Conservation (phyloP, 2,113 vertebrate species). For the Scalopus aquaticus region DNA sequence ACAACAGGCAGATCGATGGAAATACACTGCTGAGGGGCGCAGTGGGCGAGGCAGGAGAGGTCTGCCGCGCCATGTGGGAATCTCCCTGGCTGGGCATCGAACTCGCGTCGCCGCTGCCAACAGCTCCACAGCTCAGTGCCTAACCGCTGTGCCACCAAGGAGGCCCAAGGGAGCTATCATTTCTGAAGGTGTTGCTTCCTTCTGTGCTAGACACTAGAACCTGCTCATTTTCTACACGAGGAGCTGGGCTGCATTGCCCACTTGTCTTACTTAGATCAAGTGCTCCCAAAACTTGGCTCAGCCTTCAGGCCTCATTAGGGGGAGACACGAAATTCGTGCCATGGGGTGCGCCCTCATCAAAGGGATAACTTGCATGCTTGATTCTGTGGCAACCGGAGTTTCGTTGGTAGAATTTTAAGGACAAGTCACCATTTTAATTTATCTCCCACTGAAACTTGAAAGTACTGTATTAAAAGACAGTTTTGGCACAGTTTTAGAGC, state of each 20-base stretch:
- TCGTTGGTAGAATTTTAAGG: conserved; percentile 63
- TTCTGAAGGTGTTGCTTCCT: background rate
- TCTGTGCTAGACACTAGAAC: background rate
- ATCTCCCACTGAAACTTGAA: conserved; percentile 72
- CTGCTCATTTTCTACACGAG: background rate
- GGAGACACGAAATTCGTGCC: conserved; percentile 43
- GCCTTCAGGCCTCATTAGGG: conserved; percentile 58
- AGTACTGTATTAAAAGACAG: conserved; percentile 49
- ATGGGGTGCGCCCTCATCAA: conserved; percentile 64
- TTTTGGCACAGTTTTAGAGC: conserved; percentile 69
- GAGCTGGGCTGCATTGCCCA: background rate
- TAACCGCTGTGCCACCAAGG: too few relatives aligned
- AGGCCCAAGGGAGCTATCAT: background rate
- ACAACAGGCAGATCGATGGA: too few relatives aligned
- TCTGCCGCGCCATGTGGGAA: too few relatives aligned
- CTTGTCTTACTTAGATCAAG: background rate
- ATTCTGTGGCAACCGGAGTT: conserved; percentile 66
- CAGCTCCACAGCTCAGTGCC: too few relatives aligned
- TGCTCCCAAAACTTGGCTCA: conserved; percentile 51
- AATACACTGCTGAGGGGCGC: too few relatives aligned
- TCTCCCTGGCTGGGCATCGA: too few relatives aligned
- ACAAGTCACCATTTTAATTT: conserved; percentile 71
- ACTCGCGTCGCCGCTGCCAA: too few relatives aligned
- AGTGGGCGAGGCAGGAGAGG: too few relatives aligned
- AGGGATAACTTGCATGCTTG: conserved; percentile 73